phyloP scores from a whole-genome alignment of 2,113 vertebrate species.

The Ascaphus truei region DNA sequence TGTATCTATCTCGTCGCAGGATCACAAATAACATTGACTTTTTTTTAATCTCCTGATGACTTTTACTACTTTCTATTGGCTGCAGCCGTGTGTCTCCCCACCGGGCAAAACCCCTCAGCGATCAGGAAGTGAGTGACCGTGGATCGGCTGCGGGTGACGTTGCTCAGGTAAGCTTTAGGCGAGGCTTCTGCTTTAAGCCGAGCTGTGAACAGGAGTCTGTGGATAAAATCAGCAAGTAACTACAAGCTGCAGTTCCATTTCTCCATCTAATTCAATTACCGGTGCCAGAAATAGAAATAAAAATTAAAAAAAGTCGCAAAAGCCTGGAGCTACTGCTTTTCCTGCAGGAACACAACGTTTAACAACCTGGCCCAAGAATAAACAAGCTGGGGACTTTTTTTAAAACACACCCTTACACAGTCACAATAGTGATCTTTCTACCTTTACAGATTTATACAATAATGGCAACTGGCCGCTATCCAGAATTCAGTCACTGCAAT shows the following conservation, averaged over 20 bases:
- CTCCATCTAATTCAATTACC: constrained; percentile 35
- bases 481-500: neutral
- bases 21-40: too few relatives aligned
- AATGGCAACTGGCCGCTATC: neutral
- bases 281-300: constrained; percentile 2
- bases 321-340: constrained; percentile 6
- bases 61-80: too few relatives aligned
- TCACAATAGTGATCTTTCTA: neutral
- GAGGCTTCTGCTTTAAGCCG: too few relatives aligned
- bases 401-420: too few relatives aligned
- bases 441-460: constrained; percentile 2
- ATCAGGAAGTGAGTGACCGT: too few relatives aligned
- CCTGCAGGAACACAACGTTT: constrained; percentile 15
- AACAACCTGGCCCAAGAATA: constrained; percentile 27
- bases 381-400: too few relatives aligned
- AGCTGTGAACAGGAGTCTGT: neutral
- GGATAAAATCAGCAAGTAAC: neutral
- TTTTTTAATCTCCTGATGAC: too few relatives aligned
- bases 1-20: too few relatives aligned
- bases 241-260: constrained; percentile 21
- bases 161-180: too few relatives aligned
- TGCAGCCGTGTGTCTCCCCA: too few relatives aligned
- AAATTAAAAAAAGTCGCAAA: neutral
- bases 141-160: too few relatives aligned
- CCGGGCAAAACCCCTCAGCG: too few relatives aligned